These are phyloP conservation scores for Macrotis lagotis DNA, from an alignment of 2,113 vertebrate species.

Conservation along the genomic window DNA sequence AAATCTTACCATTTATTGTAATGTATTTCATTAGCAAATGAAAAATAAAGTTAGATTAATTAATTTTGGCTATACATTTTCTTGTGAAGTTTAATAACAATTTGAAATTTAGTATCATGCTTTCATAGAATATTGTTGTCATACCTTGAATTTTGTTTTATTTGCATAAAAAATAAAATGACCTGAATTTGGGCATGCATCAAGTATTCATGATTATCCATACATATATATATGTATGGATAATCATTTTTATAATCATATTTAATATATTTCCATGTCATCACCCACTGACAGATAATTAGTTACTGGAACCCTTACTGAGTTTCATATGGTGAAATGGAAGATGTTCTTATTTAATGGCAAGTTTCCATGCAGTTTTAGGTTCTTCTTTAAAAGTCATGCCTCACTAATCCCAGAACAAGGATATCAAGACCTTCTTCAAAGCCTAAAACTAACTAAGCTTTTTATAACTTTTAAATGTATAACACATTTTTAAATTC, in stretches of 20 bases:
- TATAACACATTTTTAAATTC: conserved; percentile 3
- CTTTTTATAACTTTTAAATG: not conserved
- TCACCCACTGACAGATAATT: conserved; percentile 80
- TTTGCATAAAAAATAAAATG: conserved; percentile 79
- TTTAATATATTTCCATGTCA: conserved; percentile 83
- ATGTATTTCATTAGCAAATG: conserved; percentile 23
- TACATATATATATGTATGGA: no score
- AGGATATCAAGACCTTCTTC: not conserved
- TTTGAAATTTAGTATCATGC: conserved; percentile 35
- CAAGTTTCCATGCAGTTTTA: conserved; percentile 80
- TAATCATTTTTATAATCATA: no score
- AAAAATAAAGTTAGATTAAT: conserved; percentile 33
- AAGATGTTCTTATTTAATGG: conserved; percentile 80
- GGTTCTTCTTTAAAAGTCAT: conserved; percentile 29
- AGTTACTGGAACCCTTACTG: conserved; percentile 80
- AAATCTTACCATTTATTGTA: not conserved
- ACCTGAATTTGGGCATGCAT: conserved; percentile 70
- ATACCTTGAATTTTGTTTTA: conserved; percentile 56
- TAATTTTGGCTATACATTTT: conserved; percentile 26
- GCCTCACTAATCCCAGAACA: conserved; percentile 31
- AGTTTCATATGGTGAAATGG: conserved; percentile 79
- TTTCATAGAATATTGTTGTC: conserved; percentile 22
- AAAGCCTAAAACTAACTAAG: not conserved
- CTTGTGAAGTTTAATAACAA: conserved; percentile 32
- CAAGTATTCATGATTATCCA: conserved; percentile 74